Conservation (phyloP, 64 coral and sea anemone species). For the Orbicella faveolata region DNA sequence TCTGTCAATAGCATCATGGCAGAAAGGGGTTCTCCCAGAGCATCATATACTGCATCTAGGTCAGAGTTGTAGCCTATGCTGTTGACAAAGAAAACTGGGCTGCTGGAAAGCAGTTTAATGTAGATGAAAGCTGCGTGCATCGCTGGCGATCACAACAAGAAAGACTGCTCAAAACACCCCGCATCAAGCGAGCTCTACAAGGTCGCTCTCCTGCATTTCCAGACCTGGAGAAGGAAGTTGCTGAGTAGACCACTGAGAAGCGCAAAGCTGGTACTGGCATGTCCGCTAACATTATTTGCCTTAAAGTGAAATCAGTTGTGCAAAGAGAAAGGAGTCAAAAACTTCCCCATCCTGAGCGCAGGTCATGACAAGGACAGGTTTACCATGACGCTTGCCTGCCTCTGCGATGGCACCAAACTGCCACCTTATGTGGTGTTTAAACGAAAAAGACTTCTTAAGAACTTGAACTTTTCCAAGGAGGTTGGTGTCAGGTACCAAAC, state of each 20-base stretch:
- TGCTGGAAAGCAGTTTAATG: neutral
- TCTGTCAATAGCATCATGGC: conserved; percentile 14
- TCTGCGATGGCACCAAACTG: too few species aligned
- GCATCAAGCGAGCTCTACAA: neutral
- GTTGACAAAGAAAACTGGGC: conserved; percentile 2
- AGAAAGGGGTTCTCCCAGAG: neutral
- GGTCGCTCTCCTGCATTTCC: neutral
- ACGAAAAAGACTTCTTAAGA: too few species aligned
- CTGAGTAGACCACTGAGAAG: neutral
- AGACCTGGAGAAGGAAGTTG: neutral
- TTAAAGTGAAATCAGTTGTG: too few species aligned
- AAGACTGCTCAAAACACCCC: neutral
- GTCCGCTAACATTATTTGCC: too few species aligned
- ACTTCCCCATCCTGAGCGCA: too few species aligned
- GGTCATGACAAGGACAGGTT: too few species aligned
- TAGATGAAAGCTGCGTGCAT: neutral
- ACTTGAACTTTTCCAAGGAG: too few species aligned
- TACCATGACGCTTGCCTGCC: too few species aligned
- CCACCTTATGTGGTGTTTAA: too few species aligned
- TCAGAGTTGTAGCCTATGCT: conserved; percentile 4
- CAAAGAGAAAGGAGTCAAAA: too few species aligned
- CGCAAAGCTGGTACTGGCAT: too few species aligned
- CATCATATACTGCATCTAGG: conserved; percentile 4
- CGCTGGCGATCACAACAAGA: conserved; percentile 6
- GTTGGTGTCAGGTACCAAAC: too few species aligned